Conservation (phyloP, 2,113 vertebrate species). For the Passer domesticus region DNA sequence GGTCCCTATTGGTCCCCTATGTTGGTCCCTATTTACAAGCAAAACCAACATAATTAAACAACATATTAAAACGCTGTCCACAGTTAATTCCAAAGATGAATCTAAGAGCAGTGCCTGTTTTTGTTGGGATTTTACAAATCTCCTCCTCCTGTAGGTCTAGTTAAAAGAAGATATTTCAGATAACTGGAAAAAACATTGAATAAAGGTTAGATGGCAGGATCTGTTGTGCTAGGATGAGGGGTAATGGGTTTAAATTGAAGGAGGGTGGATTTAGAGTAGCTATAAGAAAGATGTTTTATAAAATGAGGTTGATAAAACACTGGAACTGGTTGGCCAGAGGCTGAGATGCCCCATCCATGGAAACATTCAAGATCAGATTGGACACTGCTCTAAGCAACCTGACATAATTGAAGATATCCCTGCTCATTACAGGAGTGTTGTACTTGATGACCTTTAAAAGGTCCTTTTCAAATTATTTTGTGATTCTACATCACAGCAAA, state of each 20-base stretch:
- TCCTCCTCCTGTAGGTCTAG: rapidly evolving
- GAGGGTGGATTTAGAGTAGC: neutral
- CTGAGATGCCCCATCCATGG: neutral
- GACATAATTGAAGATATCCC: neutral
- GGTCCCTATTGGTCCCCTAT: neutral
- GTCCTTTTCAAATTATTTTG: neutral
- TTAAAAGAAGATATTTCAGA: neutral
- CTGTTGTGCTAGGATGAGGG: neutral
- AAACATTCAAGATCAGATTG: neutral
- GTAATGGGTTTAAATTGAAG: neutral
- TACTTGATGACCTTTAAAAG: neutral
- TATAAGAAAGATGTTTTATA: neutral
- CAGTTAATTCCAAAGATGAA: neutral
- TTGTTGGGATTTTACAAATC: neutral
- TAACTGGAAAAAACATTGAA: neutral
- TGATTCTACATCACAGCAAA: neutral
- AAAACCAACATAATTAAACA: neutral
- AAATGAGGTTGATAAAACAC: neutral
- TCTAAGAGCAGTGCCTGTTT: neutral
- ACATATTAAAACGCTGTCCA: neutral
- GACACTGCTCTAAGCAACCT: rapidly evolving
- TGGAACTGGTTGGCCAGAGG: neutral
- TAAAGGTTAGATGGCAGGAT: neutral
- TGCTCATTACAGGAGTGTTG: neutral
- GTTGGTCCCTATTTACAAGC: neutral